Conservation (phyloP, 1,140 invertebrate species). For the Meloidogyne chitwoodi region DNA sequence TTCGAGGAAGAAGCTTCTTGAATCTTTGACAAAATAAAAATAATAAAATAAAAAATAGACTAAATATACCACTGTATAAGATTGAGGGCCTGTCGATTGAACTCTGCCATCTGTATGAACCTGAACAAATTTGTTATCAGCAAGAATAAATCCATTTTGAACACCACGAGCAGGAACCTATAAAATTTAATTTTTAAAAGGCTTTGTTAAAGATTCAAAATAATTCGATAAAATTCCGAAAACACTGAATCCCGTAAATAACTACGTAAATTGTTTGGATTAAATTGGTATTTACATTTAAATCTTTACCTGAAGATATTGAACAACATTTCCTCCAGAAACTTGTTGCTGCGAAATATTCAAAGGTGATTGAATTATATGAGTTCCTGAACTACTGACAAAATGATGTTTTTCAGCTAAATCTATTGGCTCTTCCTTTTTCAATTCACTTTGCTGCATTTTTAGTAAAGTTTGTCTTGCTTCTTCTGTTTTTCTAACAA, state of each 20-base stretch:
- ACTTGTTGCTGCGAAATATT: not conserved
- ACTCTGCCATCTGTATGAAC: not conserved
- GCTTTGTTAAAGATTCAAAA: too few relatives aligned
- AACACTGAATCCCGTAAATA: not conserved
- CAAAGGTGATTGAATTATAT: not conserved
- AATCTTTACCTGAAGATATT: conserved; percentile 15
- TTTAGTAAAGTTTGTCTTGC: conserved; percentile 28
- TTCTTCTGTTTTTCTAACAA: conserved; percentile 24
- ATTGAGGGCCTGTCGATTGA: not conserved
- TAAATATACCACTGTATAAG: conserved; percentile 1
- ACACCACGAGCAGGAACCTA: conserved; percentile 10
- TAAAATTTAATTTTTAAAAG: not conserved
- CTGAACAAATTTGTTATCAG: conserved; percentile 14
- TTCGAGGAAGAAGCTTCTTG: conserved; percentile 5
- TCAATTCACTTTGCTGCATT: conserved; percentile 15
- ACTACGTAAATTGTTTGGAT: too few relatives aligned
- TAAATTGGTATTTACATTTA: too few relatives aligned
- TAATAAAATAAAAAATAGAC: not conserved
- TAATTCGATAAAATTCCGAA: too few relatives aligned
- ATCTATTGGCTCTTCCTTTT: conserved; percentile 3
- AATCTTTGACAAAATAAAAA: not conserved
- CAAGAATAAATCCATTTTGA: conserved; percentile 10
- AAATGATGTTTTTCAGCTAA: not conserved
- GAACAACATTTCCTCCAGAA: conserved; percentile 15
- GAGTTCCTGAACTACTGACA: not conserved